Evolutionary conservation across 2,113 vertebrate genomes (phyloP).

Genomic region (Ceyx margarethae): DNA sequence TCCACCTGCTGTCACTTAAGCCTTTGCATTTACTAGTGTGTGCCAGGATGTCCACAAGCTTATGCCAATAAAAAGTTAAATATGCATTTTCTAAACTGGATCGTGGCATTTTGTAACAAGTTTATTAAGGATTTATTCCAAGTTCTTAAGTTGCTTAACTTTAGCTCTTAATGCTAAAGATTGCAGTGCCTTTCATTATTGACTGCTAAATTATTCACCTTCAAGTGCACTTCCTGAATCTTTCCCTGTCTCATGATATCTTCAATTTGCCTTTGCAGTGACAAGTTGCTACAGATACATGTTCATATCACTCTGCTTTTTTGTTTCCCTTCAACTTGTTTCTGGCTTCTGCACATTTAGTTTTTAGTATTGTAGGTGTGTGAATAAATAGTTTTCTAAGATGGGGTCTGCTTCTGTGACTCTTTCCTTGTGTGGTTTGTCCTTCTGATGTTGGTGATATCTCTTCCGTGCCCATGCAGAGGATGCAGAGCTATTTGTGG

Average conservation of each 20-base stretch:
- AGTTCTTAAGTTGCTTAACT: not conserved
- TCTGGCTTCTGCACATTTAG: fast-evolving
- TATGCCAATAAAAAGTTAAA: conserved; percentile 20
- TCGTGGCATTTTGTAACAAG: conserved; percentile 15
- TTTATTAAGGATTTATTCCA: conserved; percentile 42
- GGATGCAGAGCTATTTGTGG: not conserved
- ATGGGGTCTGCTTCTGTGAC: not conserved
- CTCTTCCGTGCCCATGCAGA: not conserved
- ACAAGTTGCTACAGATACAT: not conserved
- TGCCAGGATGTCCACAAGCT: conserved; percentile 7
- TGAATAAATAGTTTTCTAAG: not conserved
- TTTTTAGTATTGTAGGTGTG: not conserved
- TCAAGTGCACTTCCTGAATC: not conserved
- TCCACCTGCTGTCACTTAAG: conserved; percentile 53
- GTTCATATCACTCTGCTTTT: not conserved
- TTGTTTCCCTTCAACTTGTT: not conserved
- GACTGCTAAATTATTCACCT: not conserved
- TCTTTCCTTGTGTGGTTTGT: not conserved
- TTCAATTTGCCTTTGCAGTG: not conserved
- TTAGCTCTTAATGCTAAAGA: not conserved
- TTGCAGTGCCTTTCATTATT: not conserved
- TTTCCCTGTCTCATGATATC: not conserved
- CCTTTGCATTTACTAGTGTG: conserved; percentile 11
- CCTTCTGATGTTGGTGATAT: not conserved
- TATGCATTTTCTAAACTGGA: conserved; percentile 46